Conservation (phyloP, 2,113 vertebrate species). For the Misgurnus mizolepis region DNA sequence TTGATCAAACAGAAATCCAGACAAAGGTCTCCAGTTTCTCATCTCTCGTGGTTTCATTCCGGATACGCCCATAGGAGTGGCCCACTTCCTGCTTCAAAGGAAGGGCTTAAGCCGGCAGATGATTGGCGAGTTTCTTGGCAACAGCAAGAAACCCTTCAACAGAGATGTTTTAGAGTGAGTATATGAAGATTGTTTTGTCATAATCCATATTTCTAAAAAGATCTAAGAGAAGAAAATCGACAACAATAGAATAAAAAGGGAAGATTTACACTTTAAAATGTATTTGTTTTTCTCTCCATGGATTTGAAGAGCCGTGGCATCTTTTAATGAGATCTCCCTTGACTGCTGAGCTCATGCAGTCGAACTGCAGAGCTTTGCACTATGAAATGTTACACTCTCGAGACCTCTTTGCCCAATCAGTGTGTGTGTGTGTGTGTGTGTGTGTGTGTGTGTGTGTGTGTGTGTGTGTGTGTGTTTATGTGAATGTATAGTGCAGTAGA, state of each 20-base stretch:
- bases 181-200: not conserved
- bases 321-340: constrained; percentile 54
- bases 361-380: constrained; percentile 15
- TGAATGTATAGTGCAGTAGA: not conserved
- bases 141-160: constrained; percentile 99
- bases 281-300: constrained; percentile 25
- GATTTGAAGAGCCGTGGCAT: constrained; percentile 39
- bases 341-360: constrained; percentile 42
- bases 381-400: constrained; percentile 17
- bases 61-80: constrained; percentile 95
- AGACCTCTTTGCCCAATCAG: constrained; percentile 42
- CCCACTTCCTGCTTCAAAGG: constrained; percentile 94
- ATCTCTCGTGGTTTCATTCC: constrained; percentile 98
- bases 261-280: constrained; percentile 34
- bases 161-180: constrained; percentile 97
- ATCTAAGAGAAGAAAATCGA: constrained; percentile 1
- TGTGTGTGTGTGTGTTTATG: not conserved
- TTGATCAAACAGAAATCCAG: constrained; percentile 84
- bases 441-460: constrained; percentile 23
- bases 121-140: constrained; percentile 98
- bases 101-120: constrained; percentile 98
- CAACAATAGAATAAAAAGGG: not conserved
- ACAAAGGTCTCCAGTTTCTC: constrained; percentile 98
- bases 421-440: constrained; percentile 30
- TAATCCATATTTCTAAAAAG: constrained; percentile 6